These are phyloP conservation scores for Vireo altiloquus DNA, from an alignment of 2,113 vertebrate species.

Conservation along the genomic window DNA sequence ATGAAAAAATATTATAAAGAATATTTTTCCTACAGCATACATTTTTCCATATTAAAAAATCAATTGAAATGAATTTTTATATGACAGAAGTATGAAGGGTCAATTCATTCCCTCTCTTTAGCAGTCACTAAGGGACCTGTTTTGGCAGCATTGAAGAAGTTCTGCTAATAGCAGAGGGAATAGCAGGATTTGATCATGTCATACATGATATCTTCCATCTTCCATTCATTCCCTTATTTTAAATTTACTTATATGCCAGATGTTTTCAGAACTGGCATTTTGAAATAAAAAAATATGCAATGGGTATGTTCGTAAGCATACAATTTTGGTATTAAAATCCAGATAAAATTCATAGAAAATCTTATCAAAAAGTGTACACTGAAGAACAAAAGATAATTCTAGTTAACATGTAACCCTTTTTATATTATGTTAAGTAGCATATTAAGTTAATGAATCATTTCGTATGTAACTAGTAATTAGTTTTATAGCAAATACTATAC, in stretches of 20 bases:
- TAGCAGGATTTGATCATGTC: neutral
- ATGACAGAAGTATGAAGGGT: slow-evolving; percentile 5
- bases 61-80: slow-evolving; percentile 29
- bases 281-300: neutral
- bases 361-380: neutral
- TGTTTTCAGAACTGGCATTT: neutral
- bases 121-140: slow-evolving; percentile 16
- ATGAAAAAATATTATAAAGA: slow-evolving; percentile 11
- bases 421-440: neutral
- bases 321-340: neutral
- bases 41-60: slow-evolving; percentile 53
- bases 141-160: slow-evolving; percentile 14
- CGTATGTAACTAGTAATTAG: neutral
- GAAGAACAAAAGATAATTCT: neutral
- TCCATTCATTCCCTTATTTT: neutral
- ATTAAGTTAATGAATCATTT: neutral
- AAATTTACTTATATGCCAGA: neutral
- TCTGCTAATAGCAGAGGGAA: neutral
- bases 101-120: slow-evolving; percentile 43
- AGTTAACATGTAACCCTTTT: neutral
- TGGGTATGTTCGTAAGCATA: neutral
- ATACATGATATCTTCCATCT: neutral
- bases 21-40: neutral
- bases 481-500: neutral
- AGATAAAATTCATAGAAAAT: neutral